Evolutionary conservation across 2,888 invertebrate genomes (phyloP), one percentile per base, ranked within the genome.

Genomic region (Odontomyia ornata): DNA sequence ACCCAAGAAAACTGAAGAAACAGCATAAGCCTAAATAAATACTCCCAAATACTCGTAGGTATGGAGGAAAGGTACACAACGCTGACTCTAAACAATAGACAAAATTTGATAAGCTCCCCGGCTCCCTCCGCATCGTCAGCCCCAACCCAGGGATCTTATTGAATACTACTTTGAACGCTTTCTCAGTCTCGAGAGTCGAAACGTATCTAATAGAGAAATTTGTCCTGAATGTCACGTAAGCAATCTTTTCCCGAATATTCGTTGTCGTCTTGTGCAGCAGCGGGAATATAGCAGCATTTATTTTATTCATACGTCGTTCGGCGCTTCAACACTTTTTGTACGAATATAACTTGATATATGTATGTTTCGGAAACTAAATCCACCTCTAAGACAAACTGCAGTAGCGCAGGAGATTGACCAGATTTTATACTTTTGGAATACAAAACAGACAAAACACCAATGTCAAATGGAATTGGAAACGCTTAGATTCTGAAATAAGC

Each of bases 181-280:
- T 36, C 43, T 1, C 15, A 27, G 65, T 15, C 56, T 27, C 18
- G 18, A 36, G 36, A 30, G 27, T 72, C 56, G 43, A 69, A 46
- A 72, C 23, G 65, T 52, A 75, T 76, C 65, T 79, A 79, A 79
- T 79, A 52, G 67, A 79, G 79, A 77, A 79, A 79, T 79, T 79
- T 76, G 79, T 77, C 67, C 71, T 77, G 77, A 69, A 76, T 77
- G 79, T 79, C 79, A 79, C 79, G 79, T 79, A 79, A 79, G 79
- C 79, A 79, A 79, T 79, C 77, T 79, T 77, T 78, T 72, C 62
- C 71, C 56, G 23, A 71, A 75, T 71, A 64, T 64, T 60, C 72
- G 52, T 36, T 36, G 36, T 36, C 36, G 36, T 30, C 7, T 18
- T 52, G 72, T 43, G 57, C 36, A 57, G 30, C 23, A 36, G 21